These are phyloP conservation scores for Sinotaia quadrata DNA, from an alignment of 2,888 invertebrate genomes.

Conservation along the genomic window DNA sequence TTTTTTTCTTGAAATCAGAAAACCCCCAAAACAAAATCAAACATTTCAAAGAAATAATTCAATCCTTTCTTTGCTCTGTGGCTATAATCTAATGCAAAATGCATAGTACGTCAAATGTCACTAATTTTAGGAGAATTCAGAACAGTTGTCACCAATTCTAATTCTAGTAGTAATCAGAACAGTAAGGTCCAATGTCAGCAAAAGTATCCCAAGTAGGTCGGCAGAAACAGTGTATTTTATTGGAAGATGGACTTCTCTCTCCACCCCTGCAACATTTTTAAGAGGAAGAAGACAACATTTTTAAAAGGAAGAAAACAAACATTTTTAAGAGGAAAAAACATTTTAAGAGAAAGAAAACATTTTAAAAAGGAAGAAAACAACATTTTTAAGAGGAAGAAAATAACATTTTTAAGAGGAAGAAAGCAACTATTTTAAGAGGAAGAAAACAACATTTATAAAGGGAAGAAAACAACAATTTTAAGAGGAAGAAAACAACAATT, in stretches of 20 bases:
- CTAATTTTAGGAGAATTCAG: too few species aligned
- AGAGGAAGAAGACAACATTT: not conserved
- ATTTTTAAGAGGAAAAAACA: not conserved
- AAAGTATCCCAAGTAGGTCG: not conserved
- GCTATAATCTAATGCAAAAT: too few species aligned
- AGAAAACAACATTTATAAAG: too few species aligned
- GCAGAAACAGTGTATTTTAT: not conserved
- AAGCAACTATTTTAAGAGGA: too few species aligned
- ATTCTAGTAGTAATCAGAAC: slow-evolving; percentile 1
- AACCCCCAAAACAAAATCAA: too few species aligned
- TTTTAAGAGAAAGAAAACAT: not conserved
- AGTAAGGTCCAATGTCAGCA: not conserved
- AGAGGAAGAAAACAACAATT: too few species aligned
- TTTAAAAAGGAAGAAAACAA: not conserved
- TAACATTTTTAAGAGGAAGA: not conserved
- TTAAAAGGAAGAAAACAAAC: not conserved
- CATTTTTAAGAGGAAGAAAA: not conserved
- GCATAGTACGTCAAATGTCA: too few species aligned
- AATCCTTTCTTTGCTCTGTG: too few species aligned
- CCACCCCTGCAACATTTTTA: not conserved
- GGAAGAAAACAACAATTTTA: too few species aligned
- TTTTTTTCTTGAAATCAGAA: too few species aligned
- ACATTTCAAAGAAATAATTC: too few species aligned
- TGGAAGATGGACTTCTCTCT: not conserved
- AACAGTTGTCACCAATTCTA: too few species aligned